These are phyloP conservation scores for Caenorhabditis plicata DNA, from an alignment of 2,888 invertebrate species.

Conservation along the genomic window DNA sequence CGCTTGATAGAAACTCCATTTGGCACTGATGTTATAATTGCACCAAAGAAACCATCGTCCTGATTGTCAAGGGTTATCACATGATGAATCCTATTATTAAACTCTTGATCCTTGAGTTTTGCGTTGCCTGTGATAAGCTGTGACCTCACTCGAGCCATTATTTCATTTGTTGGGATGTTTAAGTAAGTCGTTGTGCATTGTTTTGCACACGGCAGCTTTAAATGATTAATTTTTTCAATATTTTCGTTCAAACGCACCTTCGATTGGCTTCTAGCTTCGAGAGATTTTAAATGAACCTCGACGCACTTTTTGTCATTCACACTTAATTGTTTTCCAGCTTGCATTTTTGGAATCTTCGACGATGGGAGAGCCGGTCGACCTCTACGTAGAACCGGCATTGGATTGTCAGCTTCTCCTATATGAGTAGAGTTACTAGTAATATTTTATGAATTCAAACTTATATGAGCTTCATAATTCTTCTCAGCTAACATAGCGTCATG, in stretches of 20 bases:
- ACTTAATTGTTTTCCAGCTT: conserved; percentile 28
- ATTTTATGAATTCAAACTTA: conserved; percentile 10
- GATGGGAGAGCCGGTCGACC: conserved; percentile 29
- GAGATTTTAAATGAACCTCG: conserved; percentile 19
- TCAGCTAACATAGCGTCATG: conserved; percentile 35
- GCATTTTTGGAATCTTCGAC: conserved; percentile 30
- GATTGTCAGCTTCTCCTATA: not conserved
- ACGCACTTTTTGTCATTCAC: conserved; percentile 29
- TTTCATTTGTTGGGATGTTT: conserved; percentile 28
- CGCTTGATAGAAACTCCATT: conserved; percentile 29
- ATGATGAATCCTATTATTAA: no score
- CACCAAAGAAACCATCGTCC: conserved; percentile 31
- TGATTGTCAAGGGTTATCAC: conserved; percentile 20
- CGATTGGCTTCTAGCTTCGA: conserved; percentile 19
- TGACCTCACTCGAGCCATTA: conserved; percentile 26
- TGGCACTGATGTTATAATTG: conserved; percentile 23
- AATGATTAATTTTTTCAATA: not conserved
- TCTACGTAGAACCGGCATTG: conserved; percentile 10
- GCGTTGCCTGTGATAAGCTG: conserved; percentile 15
- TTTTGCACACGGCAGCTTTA: conserved; percentile 14
- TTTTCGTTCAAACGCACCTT: conserved; percentile 3
- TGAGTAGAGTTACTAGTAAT: not conserved
- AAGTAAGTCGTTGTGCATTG: conserved; percentile 26
- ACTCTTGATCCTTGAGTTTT: no score
- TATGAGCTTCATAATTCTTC: conserved; percentile 32